Percentiles rank a stretch among this genome's conserved stretches.
Conservation (phyloP, 2,888 invertebrate species). For the Theretra japonica region DNA sequence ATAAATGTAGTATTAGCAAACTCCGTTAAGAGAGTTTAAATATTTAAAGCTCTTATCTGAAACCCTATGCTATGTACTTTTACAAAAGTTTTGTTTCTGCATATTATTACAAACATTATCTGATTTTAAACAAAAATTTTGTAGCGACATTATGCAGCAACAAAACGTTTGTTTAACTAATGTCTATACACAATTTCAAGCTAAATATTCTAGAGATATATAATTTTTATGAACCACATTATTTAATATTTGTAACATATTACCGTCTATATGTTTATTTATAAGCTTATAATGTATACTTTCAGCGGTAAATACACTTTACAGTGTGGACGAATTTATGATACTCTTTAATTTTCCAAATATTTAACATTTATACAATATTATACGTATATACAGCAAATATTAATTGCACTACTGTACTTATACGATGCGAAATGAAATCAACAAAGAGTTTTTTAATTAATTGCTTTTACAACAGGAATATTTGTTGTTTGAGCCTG, state of each 20-base stretch:
- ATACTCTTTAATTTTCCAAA: slow-evolving; percentile 56
- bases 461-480: too few relatives aligned
- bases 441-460: background rate
- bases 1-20: background rate
- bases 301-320: slow-evolving; percentile 57
- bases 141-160: slow-evolving; percentile 7
- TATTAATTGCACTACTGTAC: slow-evolving; percentile 12
- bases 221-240: slow-evolving; percentile 26
- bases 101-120: background rate
- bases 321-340: slow-evolving; percentile 76
- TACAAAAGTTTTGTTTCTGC: background rate
- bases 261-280: slow-evolving; percentile 30
- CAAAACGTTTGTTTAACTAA: background rate
- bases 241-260: slow-evolving; percentile 36
- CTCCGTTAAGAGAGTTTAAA: background rate
- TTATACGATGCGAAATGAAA: background rate
- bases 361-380: slow-evolving; percentile 28
- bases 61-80: background rate
- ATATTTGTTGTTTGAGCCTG: too few relatives aligned
- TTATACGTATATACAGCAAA: slow-evolving; percentile 28
- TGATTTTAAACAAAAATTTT: background rate
- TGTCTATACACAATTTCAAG: background rate
- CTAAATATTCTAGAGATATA: slow-evolving; percentile 9
- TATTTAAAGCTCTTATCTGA: slow-evolving; percentile 9
- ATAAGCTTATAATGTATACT: slow-evolving; percentile 30